These are phyloP conservation scores for Drosophila azteca DNA, from an alignment of 1,140 invertebrate genomes.

Conservation along the genomic window DNA sequence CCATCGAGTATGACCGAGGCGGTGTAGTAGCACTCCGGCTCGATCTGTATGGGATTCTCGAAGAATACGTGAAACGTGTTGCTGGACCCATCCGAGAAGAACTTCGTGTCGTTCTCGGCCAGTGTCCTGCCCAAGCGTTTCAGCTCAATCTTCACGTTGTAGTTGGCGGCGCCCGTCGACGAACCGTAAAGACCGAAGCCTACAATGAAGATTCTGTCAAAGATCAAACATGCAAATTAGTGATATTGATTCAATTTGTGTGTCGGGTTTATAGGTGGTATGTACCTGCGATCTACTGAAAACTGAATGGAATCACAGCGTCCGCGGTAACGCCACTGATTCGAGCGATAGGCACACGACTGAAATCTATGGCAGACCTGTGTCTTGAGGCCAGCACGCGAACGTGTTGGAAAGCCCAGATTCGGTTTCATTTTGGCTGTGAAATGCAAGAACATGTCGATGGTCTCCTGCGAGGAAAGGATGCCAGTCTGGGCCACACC, in stretches of 20 bases:
- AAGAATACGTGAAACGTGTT: conserved; percentile 97
- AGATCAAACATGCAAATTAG: neutral
- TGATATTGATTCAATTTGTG: conserved; percentile 68
- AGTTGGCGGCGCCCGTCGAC: conserved; percentile 95
- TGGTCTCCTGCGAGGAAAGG: conserved; percentile 94
- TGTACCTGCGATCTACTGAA: conserved; percentile 89
- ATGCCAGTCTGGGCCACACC: conserved; percentile 94
- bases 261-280: no score
- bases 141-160: conserved; percentile 95
- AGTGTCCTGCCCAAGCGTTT: conserved; percentile 93
- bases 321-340: conserved; percentile 97
- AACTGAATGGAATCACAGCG: conserved; percentile 97
- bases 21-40: conserved; percentile 95
- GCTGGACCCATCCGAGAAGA: conserved; percentile 96
- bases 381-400: conserved; percentile 93
- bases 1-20: conserved; percentile 95
- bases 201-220: conserved; percentile 92
- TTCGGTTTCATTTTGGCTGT: conserved; percentile 92
- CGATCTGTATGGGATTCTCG: conserved; percentile 95
- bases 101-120: conserved; percentile 95
- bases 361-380: conserved; percentile 97
- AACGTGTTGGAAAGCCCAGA: conserved; percentile 91
- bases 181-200: conserved; percentile 96
- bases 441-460: conserved; percentile 95
- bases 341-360: conserved; percentile 97